Evolutionary conservation across 2,797 vertebrate species (phyloP).

Genomic region (Chelon auratus): DNA sequence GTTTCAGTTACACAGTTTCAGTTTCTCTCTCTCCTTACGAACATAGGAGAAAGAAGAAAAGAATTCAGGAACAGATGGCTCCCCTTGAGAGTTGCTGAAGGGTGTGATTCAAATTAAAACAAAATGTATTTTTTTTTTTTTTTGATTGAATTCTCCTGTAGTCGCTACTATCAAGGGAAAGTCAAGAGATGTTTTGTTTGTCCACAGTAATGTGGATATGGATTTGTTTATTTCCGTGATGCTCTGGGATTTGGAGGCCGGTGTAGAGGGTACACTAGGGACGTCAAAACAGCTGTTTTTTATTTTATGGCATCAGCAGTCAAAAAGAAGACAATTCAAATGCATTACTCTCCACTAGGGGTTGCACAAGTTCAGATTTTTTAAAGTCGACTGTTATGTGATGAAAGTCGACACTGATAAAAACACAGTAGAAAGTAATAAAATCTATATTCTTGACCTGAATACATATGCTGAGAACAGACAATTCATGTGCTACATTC

Average conservation of each 20-base stretch:
- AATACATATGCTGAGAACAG: no score
- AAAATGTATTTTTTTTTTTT: conserved; percentile 50
- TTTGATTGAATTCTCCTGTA: conserved; percentile 37
- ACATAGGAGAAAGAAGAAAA: conserved; percentile 1
- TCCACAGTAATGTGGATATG: not conserved
- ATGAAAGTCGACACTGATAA: no score
- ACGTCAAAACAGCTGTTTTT: conserved; percentile 1
- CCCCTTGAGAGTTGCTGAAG: conserved; percentile 57
- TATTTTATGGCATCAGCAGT: conserved; percentile 39
- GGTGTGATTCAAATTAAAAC: conserved; percentile 61
- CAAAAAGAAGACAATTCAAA: not conserved
- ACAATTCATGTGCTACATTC: no score
- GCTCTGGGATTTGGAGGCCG: not conserved
- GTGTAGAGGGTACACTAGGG: not conserved
- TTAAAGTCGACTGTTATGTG: no score
- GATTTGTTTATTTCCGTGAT: not conserved
- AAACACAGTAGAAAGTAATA: no score
- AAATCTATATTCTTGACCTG: no score
- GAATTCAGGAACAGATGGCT: conserved; percentile 64
- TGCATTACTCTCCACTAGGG: not conserved
- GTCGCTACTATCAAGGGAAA: conserved; percentile 29
- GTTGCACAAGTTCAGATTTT: conserved; percentile 4
- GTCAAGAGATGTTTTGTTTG: conserved; percentile 8
- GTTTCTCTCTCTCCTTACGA: not conserved
- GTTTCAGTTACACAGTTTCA: conserved; percentile 16